These are phyloP conservation scores for Drosophila neotestacea DNA, from an alignment of 2,888 invertebrate genomes.

Conservation along the genomic window DNA sequence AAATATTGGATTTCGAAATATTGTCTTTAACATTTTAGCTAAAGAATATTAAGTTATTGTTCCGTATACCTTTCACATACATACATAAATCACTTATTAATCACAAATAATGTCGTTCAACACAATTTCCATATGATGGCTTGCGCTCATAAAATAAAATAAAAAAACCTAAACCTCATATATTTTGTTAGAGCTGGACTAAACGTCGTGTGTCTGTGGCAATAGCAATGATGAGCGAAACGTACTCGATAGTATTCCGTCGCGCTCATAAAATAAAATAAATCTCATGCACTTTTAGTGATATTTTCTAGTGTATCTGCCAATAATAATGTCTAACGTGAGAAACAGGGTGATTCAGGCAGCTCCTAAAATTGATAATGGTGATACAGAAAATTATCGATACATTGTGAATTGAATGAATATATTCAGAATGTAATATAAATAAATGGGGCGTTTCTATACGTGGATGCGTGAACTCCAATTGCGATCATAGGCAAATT, in stretches of 20 bases:
- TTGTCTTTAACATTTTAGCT: conserved; percentile 40
- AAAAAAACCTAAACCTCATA: conserved; percentile 59
- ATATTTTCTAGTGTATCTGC: conserved; percentile 67
- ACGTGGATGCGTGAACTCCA: no score
- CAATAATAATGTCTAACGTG: conserved; percentile 64
- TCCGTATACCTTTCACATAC: conserved; percentile 27
- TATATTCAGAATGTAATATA: no score
- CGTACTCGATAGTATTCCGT: no score
- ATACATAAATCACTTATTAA: conserved; percentile 52
- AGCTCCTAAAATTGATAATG: conserved; percentile 5
- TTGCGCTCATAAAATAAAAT: conserved; percentile 48
- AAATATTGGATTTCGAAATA: conserved; percentile 31
- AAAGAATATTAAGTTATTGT: conserved; percentile 27
- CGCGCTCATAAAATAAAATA: conserved; percentile 45
- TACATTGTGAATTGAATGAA: neutral
- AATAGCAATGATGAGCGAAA: no score
- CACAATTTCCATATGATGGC: conserved; percentile 34
- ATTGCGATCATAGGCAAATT: no score
- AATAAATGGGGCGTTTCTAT: no score
- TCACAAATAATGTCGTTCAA: conserved; percentile 51
- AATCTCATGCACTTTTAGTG: conserved; percentile 66
- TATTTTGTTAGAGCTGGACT: no score
- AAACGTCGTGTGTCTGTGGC: no score
- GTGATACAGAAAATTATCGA: conserved; percentile 35
- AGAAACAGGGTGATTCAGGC: conserved; percentile 50